phyloP scores from a whole-genome alignment of 2,888 invertebrate species.

The Cerastis leucographa region DNA sequence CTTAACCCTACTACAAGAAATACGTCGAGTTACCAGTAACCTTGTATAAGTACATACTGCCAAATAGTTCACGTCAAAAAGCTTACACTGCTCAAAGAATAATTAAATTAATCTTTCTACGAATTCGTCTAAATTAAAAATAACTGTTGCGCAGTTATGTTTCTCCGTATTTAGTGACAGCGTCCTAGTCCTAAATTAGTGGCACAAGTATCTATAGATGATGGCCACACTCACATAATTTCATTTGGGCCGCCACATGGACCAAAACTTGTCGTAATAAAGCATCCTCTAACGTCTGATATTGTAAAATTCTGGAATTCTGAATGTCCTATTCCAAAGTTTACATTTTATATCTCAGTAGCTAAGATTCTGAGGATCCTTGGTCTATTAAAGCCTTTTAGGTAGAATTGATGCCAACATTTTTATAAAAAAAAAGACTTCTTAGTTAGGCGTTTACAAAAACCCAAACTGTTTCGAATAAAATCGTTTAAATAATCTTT shows the following conservation, averaged over 20 bases:
- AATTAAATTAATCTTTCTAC: conserved; percentile 26
- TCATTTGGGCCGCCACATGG: not conserved
- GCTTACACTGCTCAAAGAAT: not conserved
- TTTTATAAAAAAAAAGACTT: not conserved
- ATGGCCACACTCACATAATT: not conserved
- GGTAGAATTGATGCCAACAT: not conserved
- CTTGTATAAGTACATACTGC: too few relatives aligned
- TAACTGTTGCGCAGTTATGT: conserved; percentile 28
- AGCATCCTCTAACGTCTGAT: not conserved
- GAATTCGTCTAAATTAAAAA: conserved; percentile 35
- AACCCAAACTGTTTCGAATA: not conserved
- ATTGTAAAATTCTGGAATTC: not conserved
- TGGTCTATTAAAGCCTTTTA: not conserved
- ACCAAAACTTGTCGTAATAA: not conserved
- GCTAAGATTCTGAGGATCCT: not conserved
- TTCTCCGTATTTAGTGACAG: conserved; percentile 37
- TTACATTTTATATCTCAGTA: not conserved
- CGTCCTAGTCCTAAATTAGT: conserved; percentile 17
- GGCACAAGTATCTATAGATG: conserved; percentile 1
- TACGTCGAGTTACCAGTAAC: too few relatives aligned
- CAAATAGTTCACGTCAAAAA: conserved; percentile 11
- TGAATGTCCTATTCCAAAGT: not conserved
- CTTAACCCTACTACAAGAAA: too few relatives aligned
- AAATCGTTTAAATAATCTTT: not conserved
- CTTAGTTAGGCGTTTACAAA: not conserved